Percentiles rank a stretch among this genome's conserved stretches.
phyloP scores from a whole-genome alignment of 2,797 vertebrate species.

The Morus bassanus region DNA sequence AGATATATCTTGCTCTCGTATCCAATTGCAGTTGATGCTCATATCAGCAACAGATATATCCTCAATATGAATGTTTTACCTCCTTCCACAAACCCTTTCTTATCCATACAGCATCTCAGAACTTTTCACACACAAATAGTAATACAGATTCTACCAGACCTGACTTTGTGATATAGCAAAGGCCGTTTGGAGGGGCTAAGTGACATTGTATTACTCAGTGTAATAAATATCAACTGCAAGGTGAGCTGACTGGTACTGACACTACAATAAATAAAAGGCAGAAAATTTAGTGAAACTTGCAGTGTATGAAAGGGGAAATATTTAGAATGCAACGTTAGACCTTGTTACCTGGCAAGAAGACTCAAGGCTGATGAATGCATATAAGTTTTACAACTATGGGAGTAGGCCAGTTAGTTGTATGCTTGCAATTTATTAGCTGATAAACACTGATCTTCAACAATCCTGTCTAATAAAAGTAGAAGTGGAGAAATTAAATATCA shows the following conservation, averaged over 20 bases:
- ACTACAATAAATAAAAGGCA: not conserved
- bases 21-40: not conserved
- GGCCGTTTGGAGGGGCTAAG: not conserved
- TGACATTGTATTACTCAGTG: not conserved
- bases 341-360: not conserved
- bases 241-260: not conserved
- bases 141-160: not conserved
- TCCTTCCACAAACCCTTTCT: not conserved
- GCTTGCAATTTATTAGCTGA: slow-evolving; percentile 14
- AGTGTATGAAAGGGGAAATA: not conserved
- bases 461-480: not conserved
- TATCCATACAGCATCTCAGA: not conserved
- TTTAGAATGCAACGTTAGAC: not conserved
- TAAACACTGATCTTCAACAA: slow-evolving; percentile 20
- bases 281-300: not conserved
- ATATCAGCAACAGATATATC: not conserved
- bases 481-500: not conserved
- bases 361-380: not conserved
- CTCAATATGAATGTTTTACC: not conserved
- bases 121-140: not conserved
- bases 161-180: slow-evolving; percentile 35
- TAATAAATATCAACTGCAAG: slow-evolving; percentile 52
- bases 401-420: not conserved
- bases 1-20: not conserved
- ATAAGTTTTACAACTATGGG: not conserved